Evolutionary conservation across 2,113 vertebrate species (phyloP).

Genomic region (Sterna hirundo): DNA sequence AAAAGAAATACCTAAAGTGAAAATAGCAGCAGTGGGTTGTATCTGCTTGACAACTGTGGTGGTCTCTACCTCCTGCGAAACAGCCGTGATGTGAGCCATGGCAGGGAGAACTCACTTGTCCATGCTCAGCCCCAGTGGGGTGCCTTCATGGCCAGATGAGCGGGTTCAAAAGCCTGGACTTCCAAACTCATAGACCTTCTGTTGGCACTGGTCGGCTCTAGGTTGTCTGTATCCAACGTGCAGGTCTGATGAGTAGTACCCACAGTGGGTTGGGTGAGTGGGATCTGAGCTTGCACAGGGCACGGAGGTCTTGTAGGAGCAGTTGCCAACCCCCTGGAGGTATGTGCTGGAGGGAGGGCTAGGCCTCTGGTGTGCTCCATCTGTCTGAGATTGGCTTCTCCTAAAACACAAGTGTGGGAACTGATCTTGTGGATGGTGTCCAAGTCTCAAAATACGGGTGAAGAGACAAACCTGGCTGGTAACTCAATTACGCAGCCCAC

Average conservation of each 20-base stretch:
- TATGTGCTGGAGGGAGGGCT: not conserved
- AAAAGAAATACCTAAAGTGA: conserved; percentile 29
- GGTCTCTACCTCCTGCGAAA: not conserved
- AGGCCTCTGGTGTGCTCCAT: not conserved
- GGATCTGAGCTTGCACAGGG: not conserved
- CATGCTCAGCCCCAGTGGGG: accelerated
- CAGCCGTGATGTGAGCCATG: not conserved
- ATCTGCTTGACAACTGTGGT: not conserved
- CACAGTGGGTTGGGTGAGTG: not conserved
- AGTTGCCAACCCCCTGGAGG: not conserved
- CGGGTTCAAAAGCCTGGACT: not conserved
- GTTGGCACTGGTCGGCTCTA: not conserved
- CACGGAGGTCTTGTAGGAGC: not conserved
- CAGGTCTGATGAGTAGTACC: not conserved
- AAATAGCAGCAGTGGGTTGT: not conserved
- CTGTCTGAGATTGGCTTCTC: not conserved
- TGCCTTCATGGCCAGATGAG: not conserved
- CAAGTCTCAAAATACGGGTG: not conserved
- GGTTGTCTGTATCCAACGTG: not conserved
- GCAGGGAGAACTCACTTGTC: not conserved
- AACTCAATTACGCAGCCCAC: accelerated
- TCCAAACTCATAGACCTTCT: not conserved
- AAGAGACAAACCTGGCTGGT: not conserved
- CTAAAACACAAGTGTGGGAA: not conserved
- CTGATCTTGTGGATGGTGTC: not conserved